These are phyloP conservation scores for Lagorchestes hirsutus DNA, from an alignment of 2,797 vertebrate species.

Conservation along the genomic window DNA sequence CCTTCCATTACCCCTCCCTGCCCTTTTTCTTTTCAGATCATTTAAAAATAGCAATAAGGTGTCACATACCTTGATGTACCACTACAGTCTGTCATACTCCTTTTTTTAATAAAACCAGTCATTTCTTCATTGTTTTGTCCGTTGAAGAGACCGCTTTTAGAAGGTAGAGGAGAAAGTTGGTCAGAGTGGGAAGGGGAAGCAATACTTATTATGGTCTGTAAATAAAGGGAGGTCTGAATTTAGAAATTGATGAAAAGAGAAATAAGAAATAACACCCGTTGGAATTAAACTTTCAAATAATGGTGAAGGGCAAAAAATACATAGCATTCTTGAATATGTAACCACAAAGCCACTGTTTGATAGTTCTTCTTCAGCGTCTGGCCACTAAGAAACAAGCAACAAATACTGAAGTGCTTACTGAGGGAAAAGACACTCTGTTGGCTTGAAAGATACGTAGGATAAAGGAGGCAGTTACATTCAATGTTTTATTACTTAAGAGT, in stretches of 20 bases:
- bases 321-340: background rate
- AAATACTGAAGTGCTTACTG: background rate
- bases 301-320: background rate
- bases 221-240: background rate
- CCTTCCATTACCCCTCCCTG: background rate
- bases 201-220: background rate
- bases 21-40: background rate
- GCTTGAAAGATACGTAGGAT: background rate
- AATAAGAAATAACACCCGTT: background rate
- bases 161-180: background rate
- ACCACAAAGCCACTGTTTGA: background rate
- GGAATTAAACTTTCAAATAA: constrained; percentile 25
- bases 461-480: background rate
- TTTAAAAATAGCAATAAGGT: background rate
- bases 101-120: background rate
- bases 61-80: too few species aligned
- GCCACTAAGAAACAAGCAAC: background rate
- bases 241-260: background rate
- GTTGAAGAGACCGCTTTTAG: background rate
- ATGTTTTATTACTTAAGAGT: background rate
- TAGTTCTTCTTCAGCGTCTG: background rate
- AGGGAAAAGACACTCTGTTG: background rate
- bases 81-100: background rate
- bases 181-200: background rate
- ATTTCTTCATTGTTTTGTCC: constrained; percentile 2